A percentile compares a stretch with the other conserved stretches of the same genome.
These are phyloP conservation scores for Nemapogon koenigi DNA, from an alignment of 2,888 invertebrate species.

Conservation along the genomic window DNA sequence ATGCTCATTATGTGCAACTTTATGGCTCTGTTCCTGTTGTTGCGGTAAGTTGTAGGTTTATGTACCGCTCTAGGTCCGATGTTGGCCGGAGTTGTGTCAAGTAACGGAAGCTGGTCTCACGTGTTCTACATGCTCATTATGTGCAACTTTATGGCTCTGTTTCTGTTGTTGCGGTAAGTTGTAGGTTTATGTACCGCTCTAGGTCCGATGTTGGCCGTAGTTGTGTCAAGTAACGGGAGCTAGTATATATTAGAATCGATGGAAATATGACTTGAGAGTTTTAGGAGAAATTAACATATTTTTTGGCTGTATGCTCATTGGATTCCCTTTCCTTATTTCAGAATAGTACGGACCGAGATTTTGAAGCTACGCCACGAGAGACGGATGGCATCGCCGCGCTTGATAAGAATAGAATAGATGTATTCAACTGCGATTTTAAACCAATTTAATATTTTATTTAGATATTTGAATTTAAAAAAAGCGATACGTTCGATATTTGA, in stretches of 20 bases:
- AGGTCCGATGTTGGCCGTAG: too few relatives aligned
- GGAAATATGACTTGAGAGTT: too few relatives aligned
- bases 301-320: too few relatives aligned
- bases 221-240: background rate
- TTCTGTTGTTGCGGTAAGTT: slow-evolving; percentile 68
- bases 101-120: slow-evolving; percentile 73
- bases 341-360: background rate
- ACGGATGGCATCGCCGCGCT: background rate
- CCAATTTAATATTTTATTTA: too few relatives aligned
- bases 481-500: too few relatives aligned
- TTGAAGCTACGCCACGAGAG: background rate
- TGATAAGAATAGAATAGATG: background rate
- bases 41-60: slow-evolving; percentile 44
- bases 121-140: slow-evolving; percentile 92
- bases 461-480: too few relatives aligned
- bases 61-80: too few relatives aligned
- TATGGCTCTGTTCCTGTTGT: slow-evolving; percentile 74
- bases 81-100: too few relatives aligned
- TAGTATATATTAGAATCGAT: background rate
- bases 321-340: too few relatives aligned
- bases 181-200: too few relatives aligned
- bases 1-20: slow-evolving; percentile 87
- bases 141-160: slow-evolving; percentile 79
- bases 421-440: too few relatives aligned
- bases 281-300: background rate